Evolutionary conservation across 2,113 vertebrate genomes (phyloP).

Genomic region (Eupsittula cactorum): DNA sequence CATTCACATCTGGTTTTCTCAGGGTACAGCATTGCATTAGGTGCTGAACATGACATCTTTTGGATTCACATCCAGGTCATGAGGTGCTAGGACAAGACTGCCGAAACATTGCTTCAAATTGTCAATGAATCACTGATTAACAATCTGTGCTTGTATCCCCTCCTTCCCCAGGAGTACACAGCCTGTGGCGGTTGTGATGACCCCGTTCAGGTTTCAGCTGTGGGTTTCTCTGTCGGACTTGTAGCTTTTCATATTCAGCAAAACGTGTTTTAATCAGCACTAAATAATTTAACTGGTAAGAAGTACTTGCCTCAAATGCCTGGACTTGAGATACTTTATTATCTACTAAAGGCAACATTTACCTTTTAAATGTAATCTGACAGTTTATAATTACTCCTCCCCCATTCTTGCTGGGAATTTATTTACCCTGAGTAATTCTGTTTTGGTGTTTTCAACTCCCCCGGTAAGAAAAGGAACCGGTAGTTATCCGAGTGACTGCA

Average conservation of each 20-base stretch:
- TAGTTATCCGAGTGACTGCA: slow-evolving; percentile 26
- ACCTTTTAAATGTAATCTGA: slow-evolving; percentile 40
- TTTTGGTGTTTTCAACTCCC: slow-evolving; percentile 1
- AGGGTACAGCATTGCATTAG: slow-evolving; percentile 57
- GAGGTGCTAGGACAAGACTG: slow-evolving; percentile 70
- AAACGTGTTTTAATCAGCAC: slow-evolving; percentile 35
- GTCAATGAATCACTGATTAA: slow-evolving; percentile 23
- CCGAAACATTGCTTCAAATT: slow-evolving; percentile 55
- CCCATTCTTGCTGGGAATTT: neutral
- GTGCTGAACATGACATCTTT: slow-evolving; percentile 53
- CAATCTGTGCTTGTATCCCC: slow-evolving; percentile 24
- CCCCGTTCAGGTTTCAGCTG: slow-evolving; percentile 13
- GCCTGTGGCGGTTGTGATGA: slow-evolving; percentile 9
- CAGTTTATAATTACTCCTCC: neutral
- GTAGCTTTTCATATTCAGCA: slow-evolving; percentile 15
- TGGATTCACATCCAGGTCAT: slow-evolving; percentile 56
- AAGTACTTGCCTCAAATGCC: slow-evolving; percentile 51
- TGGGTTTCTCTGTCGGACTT: neutral
- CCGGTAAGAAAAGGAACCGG: neutral
- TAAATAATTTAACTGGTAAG: neutral
- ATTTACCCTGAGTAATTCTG: neutral
- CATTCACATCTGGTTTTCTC: slow-evolving; percentile 64
- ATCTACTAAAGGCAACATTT: slow-evolving; percentile 16
- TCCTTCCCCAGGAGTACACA: neutral
- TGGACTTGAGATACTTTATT: slow-evolving; percentile 54